These are phyloP conservation scores for Parascotia fuliginaria DNA, from an alignment of 2,888 invertebrate species.

Conservation along the genomic window DNA sequence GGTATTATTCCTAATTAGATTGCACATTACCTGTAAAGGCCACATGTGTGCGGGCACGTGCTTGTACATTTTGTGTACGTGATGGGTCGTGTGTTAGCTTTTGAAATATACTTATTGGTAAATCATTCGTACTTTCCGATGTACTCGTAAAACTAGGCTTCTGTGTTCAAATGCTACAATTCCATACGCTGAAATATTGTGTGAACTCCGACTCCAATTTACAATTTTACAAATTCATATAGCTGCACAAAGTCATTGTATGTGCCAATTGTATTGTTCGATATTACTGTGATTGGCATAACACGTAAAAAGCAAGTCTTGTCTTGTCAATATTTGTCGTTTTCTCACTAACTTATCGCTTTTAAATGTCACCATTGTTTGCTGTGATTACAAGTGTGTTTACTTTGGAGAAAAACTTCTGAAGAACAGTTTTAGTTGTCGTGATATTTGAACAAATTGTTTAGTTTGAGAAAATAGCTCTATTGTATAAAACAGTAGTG, in stretches of 20 bases:
- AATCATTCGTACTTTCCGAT: slow-evolving; percentile 7
- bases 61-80: slow-evolving; percentile 48
- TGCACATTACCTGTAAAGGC: slow-evolving; percentile 44
- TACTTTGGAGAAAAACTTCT: slow-evolving; percentile 23
- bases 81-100: slow-evolving; percentile 49
- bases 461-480: slow-evolving; percentile 22
- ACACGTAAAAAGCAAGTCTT: slow-evolving; percentile 31
- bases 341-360: slow-evolving; percentile 26
- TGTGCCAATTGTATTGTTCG: slow-evolving; percentile 51
- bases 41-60: slow-evolving; percentile 52
- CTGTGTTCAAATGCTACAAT: slow-evolving; percentile 14
- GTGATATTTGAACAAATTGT: slow-evolving; percentile 9
- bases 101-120: slow-evolving; percentile 36
- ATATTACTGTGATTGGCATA: slow-evolving; percentile 33
- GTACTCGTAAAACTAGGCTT: too few relatives aligned
- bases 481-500: slow-evolving; percentile 6
- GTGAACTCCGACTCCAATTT: slow-evolving; percentile 23
- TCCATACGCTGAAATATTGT: slow-evolving; percentile 27
- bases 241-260: slow-evolving; percentile 40
- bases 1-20: slow-evolving; percentile 53
- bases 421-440: slow-evolving; percentile 19
- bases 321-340: slow-evolving; percentile 35
- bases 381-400: slow-evolving; percentile 22
- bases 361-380: slow-evolving; percentile 31
- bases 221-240: slow-evolving; percentile 27